These are phyloP conservation scores for Griposia aprilina DNA, from an alignment of 2,888 invertebrate species.

Conservation along the genomic window DNA sequence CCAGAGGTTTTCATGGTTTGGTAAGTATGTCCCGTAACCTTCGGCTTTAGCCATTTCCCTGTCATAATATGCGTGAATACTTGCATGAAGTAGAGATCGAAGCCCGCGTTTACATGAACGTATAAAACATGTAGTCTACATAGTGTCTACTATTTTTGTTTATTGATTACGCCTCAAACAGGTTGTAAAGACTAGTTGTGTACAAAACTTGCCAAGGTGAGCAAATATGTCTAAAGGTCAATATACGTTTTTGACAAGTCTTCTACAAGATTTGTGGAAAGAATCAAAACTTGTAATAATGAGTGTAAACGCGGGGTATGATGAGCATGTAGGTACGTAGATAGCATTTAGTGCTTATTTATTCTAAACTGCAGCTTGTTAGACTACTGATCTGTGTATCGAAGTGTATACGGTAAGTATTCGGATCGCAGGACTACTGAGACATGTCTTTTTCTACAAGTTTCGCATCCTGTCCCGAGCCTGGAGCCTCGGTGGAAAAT, in stretches of 20 bases:
- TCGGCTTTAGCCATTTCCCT: constrained; percentile 44
- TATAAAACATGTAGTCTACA: not conserved
- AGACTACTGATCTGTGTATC: not conserved
- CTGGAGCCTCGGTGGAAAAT: not conserved
- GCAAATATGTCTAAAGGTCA: not conserved
- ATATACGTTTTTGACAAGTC: not conserved
- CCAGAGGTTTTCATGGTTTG: constrained; percentile 28
- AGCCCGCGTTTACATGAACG: not conserved
- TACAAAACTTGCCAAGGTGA: not conserved
- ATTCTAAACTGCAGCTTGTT: not conserved
- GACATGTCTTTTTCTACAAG: not conserved
- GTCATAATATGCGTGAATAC: not conserved
- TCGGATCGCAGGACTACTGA: not conserved
- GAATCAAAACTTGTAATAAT: not conserved
- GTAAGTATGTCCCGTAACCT: constrained; percentile 61
- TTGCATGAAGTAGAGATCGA: not conserved
- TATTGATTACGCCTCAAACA: not conserved
- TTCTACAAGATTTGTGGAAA: not conserved
- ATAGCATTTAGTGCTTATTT: not conserved
- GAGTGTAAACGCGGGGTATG: not conserved
- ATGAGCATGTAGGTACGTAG: not conserved
- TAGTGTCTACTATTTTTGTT: not conserved
- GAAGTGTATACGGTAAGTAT: constrained; percentile 33
- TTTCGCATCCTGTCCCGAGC: not conserved
- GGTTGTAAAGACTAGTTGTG: not conserved